Evolutionary conservation across 1,140 invertebrate species (phyloP), one percentile per base, ranked within the genome.

Genomic region (Lycorma delicatula): DNA sequence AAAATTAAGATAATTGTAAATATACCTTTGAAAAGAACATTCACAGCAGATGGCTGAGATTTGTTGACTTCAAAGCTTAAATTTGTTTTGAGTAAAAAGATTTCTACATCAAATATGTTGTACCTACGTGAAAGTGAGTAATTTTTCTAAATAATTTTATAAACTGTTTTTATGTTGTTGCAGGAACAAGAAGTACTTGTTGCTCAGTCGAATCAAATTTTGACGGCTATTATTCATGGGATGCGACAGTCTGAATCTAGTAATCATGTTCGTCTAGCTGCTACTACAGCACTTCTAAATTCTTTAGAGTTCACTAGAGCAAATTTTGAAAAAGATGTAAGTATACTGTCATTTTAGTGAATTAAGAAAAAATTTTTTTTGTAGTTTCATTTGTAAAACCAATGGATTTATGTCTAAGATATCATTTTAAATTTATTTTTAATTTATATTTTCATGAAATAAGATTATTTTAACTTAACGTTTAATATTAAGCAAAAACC

Each of bases 141-240:
- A n/a, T n/a, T 85, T 66, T 85, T 85, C 65, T 85, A 87, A 71
- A 84, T 87, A 69, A 87, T 87, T 60, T 6, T 3, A 29, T 27
- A 26, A 50, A 50, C 18, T 34, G 6, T 13, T 11, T 27, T 28
- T 62, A 13, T 29, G 16, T 36, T 59, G n/a, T 58, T 70, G 5
- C 58, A 83, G 79, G 91, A 96, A 65, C 89, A 93, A 61, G 92
- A 95, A 65, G 89, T 95, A 12, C 74, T 99, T 58, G 84, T 92
- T 56, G 75, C 84, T 38, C 89, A 97, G 71, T 93, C 93, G 22
- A 99, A 99, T 77, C 84, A 89, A 63, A 98, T 99, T 66, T 78
- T 99, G 31, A 99, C 97, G 36, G 97, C 97, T 22, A 99, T 99
- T 67, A 95, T 99, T 47, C 93, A 98, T 77, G 96, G 96, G 12